phyloP scores from a whole-genome alignment of 2,888 invertebrate species.

The Cephus spinipes region DNA sequence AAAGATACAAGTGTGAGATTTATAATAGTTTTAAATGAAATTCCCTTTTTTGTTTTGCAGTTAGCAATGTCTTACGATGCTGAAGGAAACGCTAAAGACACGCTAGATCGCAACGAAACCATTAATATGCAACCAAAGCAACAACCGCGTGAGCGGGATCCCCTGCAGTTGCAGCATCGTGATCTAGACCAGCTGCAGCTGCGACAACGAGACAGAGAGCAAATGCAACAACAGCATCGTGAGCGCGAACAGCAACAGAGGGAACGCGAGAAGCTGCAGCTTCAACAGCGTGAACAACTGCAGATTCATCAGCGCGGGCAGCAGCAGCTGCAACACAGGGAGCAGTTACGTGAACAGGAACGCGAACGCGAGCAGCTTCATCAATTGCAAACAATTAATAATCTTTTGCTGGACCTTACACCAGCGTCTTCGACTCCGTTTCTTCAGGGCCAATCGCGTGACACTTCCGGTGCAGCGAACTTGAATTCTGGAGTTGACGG shows the following conservation, averaged over 20 bases:
- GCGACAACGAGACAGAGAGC: slow-evolving; percentile 18
- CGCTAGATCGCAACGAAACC: slow-evolving; percentile 13
- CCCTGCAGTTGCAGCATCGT: slow-evolving; percentile 9
- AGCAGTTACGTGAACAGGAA: slow-evolving; percentile 11
- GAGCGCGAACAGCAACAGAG: slow-evolving; percentile 29
- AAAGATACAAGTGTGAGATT: not conserved
- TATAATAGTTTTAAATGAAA: not conserved
- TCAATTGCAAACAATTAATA: slow-evolving; percentile 44
- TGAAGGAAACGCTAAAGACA: slow-evolving; percentile 35
- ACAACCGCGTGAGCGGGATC: not conserved
- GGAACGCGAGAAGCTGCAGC: slow-evolving; percentile 33
- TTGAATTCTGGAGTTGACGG: slow-evolving; percentile 16
- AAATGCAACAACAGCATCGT: slow-evolving; percentile 31
- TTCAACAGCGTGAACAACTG: slow-evolving; percentile 28
- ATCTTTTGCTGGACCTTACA: slow-evolving; percentile 48
- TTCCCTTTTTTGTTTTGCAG: slow-evolving; percentile 30
- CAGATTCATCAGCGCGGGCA: slow-evolving; percentile 25
- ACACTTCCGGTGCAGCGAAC: slow-evolving; percentile 9
- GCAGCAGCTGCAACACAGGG: slow-evolving; percentile 21
- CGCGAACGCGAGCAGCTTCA: slow-evolving; percentile 49
- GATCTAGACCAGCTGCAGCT: slow-evolving; percentile 8
- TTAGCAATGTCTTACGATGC: slow-evolving; percentile 42
- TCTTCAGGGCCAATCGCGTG: slow-evolving; percentile 7
- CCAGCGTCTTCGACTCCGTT: slow-evolving; percentile 28
- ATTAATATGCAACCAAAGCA: slow-evolving; percentile 24